Evolutionary conservation across 2,113 vertebrate genomes (phyloP).

Genomic region (Charina bottae): DNA sequence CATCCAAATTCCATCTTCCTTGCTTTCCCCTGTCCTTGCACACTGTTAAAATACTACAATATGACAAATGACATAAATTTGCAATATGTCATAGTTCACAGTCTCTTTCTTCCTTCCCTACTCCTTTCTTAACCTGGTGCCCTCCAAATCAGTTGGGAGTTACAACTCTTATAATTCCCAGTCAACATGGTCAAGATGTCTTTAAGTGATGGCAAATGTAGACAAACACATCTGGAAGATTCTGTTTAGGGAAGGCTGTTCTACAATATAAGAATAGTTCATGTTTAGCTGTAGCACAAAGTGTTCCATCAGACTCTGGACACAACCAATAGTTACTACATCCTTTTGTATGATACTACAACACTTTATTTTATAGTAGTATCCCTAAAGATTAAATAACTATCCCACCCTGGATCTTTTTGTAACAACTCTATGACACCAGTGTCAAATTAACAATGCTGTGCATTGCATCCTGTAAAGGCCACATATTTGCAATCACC

Average conservation of each 20-base stretch:
- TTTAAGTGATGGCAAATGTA: not conserved
- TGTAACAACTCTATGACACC: not conserved
- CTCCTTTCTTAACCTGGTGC: not conserved
- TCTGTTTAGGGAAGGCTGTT: not conserved
- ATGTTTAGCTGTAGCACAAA: not conserved
- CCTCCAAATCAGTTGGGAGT: not conserved
- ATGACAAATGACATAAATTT: not conserved
- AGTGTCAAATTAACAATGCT: not conserved
- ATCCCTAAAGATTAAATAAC: not conserved
- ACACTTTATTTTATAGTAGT: not conserved
- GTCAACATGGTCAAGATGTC: not conserved
- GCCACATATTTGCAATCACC: not conserved
- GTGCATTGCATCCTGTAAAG: not conserved
- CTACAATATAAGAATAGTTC: not conserved
- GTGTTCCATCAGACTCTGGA: not conserved
- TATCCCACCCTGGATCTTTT: not conserved
- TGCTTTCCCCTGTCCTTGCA: not conserved
- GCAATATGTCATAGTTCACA: too few relatives aligned
- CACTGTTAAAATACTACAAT: not conserved
- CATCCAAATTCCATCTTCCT: not conserved
- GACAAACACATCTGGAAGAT: not conserved
- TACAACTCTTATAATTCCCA: not conserved
- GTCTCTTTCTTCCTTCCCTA: too few relatives aligned
- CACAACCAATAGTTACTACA: not conserved
- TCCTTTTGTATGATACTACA: not conserved